phyloP scores from a whole-genome alignment of 2,797 vertebrate genomes.

The Danio tinwini region DNA sequence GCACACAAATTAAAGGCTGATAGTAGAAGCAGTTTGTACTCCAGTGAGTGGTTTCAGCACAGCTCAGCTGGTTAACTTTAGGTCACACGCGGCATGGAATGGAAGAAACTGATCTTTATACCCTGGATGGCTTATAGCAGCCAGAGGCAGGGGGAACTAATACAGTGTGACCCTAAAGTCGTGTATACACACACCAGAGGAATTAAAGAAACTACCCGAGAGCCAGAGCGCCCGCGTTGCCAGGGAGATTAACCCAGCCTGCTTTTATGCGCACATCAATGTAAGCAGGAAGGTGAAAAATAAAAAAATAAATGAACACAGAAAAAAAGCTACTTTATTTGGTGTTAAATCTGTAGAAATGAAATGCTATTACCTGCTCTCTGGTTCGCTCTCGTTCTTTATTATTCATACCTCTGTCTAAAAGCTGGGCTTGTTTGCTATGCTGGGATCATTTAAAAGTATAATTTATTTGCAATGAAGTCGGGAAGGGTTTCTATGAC shows the following conservation, averaged over 20 bases:
- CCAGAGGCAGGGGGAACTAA: slow-evolving; percentile 44
- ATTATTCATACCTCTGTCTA: slow-evolving; percentile 35
- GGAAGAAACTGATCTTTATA: slow-evolving; percentile 31
- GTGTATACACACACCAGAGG: slow-evolving; percentile 39
- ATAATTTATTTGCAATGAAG: slow-evolving; percentile 65
- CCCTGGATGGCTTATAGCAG: slow-evolving; percentile 34
- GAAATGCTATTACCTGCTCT: slow-evolving; percentile 62
- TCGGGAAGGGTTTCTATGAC: slow-evolving; percentile 60
- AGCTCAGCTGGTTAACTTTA: slow-evolving; percentile 42
- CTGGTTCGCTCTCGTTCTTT: slow-evolving; percentile 8
- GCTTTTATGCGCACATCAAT: slow-evolving; percentile 15
- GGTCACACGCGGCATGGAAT: slow-evolving; percentile 26
- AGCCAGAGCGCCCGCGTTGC: slow-evolving; percentile 39
- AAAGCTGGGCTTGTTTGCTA: slow-evolving; percentile 55
- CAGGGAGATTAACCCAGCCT: slow-evolving; percentile 47
- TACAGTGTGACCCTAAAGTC: slow-evolving; percentile 44
- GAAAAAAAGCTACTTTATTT: slow-evolving; percentile 62
- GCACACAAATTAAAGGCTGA: too few relatives aligned
- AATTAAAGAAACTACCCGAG: slow-evolving; percentile 54
- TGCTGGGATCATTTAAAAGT: slow-evolving; percentile 67
- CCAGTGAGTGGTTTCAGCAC: background rate
- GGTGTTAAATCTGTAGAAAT: slow-evolving; percentile 66
- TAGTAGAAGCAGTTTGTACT: slow-evolving; percentile 4
- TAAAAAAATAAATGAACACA: slow-evolving; percentile 54
- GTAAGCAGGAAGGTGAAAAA: slow-evolving; percentile 54